Evolutionary conservation across 2,888 invertebrate species (phyloP), one percentile per base, ranked within the genome.

Genomic region (Euplexia lucipara): DNA sequence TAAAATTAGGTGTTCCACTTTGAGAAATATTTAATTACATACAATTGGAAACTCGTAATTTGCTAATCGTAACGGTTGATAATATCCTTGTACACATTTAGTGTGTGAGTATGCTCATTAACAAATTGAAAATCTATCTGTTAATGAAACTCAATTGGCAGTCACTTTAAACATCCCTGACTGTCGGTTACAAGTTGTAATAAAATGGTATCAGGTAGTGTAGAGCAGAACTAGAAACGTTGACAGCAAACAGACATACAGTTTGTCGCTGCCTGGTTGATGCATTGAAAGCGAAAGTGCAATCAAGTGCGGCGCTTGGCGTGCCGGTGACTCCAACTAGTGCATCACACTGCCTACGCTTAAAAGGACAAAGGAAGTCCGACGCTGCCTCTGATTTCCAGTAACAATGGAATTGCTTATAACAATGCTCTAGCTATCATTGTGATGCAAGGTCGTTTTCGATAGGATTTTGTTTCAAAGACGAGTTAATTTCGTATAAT

Each of bases 251-350:
- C 59, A 61, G 66, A 41, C 65, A 44, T 63, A 59, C 59, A 61
- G 66, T 74, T 71, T 67, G 70, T 74, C 69, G 81, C 72, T 80
- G 78, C 72, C 79, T 82, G 70, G 82, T 79, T 83, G 83, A 84
- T 85, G 81, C 75, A 78, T 84, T 77, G 89, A 92, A 90, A 93
- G 92, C 86, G 93, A 93, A 92, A 93, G 92, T 91, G 92, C 87
- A 86, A 90, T 90, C 88, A 86, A 90, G 87, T 86, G 81, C 76
- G 75, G 67, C 75, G 78, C 64, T 78, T 75, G 79, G 67, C 81
- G 70, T 79, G 77, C 77, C 64, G 67, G 73, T 70, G 66, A 65
- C 70, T 57, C 61, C 61, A 79, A 77, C 79, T 77, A 75, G 82
- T 76, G 75, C 81, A 78, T 76, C 78, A 79, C 71, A 81, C 78